Base-by-base conservation (phyloP, 2,797 vertebrate species). In the Glyptemys insculpta region DNA sequence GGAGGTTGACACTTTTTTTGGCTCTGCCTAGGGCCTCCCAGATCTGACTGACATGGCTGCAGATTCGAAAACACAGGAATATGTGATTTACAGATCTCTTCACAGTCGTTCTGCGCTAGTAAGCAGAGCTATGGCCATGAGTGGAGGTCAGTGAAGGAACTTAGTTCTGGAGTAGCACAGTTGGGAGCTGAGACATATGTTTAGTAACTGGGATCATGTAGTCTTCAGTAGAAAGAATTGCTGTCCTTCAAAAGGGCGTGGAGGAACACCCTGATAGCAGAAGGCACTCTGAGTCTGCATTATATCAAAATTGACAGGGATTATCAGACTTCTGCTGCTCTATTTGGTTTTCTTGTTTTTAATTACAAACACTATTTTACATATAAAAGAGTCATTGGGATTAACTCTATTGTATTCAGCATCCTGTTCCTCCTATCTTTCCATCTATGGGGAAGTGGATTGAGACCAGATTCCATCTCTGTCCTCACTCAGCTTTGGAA, bases 21-120 rank as follows among this genome's bases (percentile, higher is more conserved):
- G 25, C 94, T 89, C 81, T 90, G 62, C 90, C 96, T 44, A 98
- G 87, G 62, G 95, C 95, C 49, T 89, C 95, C 97, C 97, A 98
- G 53, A 94, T 89, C 50, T 97, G 68, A 10, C 76, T 59, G 0
- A 94, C 56, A 80, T 91, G 11, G 59, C 79, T 93, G 81, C 21
- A 91, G 91, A 86, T 12, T 83, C 83, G 95, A 89, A 81, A 83
- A 87, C 89, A 89, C 0, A 0, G 0, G 0, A 10, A 53, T 0
- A 16, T 34, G 29, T 2, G 50, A 59, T 65, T 90, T 56, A 54
- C 19, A 90, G 56, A 89, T 5, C 11, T 83, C 12, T 83, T 85
- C 68, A 29, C 12, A 47, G 25, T 74, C 2, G 18, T 57, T 34
- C n/a, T 65, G 53, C 11, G 8, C 47, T 59, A 80, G 5, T 1